phyloP scores from a whole-genome alignment of 2,797 vertebrate genomes.

The Xiphorhynchus erythropygius region DNA sequence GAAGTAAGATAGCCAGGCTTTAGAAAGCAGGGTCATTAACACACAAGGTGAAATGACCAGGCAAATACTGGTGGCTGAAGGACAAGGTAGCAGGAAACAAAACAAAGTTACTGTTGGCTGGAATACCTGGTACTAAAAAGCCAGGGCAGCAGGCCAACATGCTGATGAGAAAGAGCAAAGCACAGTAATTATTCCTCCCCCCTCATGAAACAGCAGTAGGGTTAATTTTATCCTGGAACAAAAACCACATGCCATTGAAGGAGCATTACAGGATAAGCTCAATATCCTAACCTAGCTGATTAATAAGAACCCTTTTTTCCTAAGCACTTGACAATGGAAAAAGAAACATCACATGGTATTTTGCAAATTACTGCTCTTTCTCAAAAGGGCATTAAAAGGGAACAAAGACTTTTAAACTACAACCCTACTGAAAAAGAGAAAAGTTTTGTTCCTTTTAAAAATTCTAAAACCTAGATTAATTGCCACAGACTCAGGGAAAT shows the following conservation, averaged over 20 bases:
- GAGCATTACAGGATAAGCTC: neutral
- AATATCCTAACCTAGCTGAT: neutral
- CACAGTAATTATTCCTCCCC: neutral
- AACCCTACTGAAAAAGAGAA: neutral
- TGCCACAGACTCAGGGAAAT: neutral
- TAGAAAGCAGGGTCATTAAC: neutral
- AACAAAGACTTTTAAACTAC: neutral
- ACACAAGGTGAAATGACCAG: neutral
- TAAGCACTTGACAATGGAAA: neutral
- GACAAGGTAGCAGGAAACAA: neutral
- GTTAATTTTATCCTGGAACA: constrained; percentile 10
- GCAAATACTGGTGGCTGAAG: neutral
- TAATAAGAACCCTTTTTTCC: neutral
- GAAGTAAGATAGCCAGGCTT: neutral
- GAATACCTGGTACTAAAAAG: constrained; percentile 12
- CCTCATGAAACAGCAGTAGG: neutral
- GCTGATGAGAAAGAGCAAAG: constrained; percentile 14
- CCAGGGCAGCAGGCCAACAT: neutral
- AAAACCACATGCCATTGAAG: neutral
- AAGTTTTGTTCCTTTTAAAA: neutral
- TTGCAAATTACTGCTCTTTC: neutral
- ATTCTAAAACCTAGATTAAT: neutral
- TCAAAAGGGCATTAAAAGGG: neutral
- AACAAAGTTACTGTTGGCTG: neutral
- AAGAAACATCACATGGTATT: neutral